Evolutionary conservation across 2,113 vertebrate species (phyloP).

Genomic region (Eubucco bourcierii): DNA sequence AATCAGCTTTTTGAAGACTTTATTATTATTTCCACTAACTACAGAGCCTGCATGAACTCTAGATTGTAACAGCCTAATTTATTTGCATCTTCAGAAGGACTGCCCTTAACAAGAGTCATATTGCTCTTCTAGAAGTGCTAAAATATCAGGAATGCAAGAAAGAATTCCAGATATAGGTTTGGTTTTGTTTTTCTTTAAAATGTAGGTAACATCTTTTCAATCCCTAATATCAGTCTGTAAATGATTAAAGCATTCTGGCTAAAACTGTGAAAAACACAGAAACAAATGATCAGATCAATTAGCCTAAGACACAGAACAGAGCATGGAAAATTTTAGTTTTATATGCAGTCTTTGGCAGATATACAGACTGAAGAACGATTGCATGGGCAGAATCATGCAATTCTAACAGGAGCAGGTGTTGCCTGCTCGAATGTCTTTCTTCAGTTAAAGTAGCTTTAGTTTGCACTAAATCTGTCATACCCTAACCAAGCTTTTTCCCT

Average conservation of each 20-base stretch:
- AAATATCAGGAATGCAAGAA: background rate
- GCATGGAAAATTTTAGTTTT: background rate
- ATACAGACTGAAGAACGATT: background rate
- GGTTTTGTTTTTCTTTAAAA: background rate
- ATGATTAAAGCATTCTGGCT: background rate
- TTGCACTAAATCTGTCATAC: background rate
- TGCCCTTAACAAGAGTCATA: background rate
- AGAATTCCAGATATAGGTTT: background rate
- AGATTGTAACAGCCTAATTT: background rate
- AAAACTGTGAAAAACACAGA: background rate
- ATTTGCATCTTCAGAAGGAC: background rate
- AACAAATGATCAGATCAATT: background rate
- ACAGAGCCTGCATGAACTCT: background rate
- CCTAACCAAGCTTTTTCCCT: background rate
- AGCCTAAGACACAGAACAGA: background rate
- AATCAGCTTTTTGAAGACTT: background rate
- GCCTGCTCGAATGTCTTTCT: background rate
- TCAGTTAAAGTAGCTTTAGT: background rate
- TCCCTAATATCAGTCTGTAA: background rate
- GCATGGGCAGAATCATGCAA: background rate
- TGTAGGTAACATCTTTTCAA: background rate
- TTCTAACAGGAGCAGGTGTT: background rate
- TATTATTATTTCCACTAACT: slow-evolving; percentile 4
- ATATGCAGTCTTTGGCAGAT: background rate
- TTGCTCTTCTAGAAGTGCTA: background rate